Evolutionary conservation across 2,113 vertebrate genomes (phyloP).

Genomic region (Eupsittula cactorum): DNA sequence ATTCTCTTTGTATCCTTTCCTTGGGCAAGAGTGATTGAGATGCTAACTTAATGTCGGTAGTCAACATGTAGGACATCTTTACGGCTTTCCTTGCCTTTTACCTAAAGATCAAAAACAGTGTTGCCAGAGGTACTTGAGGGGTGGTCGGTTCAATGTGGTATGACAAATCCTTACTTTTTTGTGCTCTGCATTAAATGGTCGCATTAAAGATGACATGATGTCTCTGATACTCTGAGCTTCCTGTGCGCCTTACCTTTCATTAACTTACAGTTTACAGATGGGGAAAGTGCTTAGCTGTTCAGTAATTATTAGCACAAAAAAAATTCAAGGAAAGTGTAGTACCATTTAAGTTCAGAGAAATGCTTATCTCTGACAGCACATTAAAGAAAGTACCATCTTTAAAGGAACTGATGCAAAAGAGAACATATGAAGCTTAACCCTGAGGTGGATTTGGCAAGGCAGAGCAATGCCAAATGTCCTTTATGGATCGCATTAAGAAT

Average conservation of each 20-base stretch:
- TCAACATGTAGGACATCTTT: not conserved
- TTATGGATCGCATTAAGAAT: conserved; percentile 11
- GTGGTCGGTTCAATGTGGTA: not conserved
- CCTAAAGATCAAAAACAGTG: not conserved
- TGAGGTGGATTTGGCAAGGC: conserved; percentile 66
- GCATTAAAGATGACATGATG: not conserved
- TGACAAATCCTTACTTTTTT: not conserved
- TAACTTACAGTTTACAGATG: not conserved
- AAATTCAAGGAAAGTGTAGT: not conserved
- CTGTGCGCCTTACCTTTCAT: not conserved
- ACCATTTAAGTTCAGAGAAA: conserved; percentile 18
- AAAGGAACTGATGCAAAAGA: conserved; percentile 72
- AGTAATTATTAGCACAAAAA: not conserved
- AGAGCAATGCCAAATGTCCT: conserved; percentile 67
- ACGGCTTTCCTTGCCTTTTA: not conserved
- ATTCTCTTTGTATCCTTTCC: not conserved
- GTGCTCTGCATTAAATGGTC: not conserved
- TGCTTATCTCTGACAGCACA: conserved; percentile 65
- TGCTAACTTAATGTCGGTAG: not conserved
- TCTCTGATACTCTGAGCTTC: not conserved
- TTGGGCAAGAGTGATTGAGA: not conserved
- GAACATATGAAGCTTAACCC: conserved; percentile 69
- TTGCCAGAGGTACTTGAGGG: not conserved
- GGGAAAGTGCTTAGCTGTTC: not conserved
- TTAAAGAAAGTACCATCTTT: conserved; percentile 69